Base-by-base conservation (phyloP, 2,113 vertebrate species). In the Corvus hawaiiensis region DNA sequence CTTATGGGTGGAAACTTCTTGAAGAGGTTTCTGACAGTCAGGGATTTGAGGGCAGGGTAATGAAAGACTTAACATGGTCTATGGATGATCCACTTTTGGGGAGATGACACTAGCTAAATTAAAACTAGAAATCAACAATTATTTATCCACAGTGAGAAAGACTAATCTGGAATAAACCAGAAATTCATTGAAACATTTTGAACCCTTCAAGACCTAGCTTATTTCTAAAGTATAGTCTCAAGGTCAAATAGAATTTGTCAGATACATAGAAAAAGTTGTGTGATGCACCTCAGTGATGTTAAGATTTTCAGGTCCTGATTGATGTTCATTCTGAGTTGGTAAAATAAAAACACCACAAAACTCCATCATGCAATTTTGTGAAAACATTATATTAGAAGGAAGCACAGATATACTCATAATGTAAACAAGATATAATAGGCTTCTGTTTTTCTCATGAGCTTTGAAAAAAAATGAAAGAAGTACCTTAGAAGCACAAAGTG, bases 1-100 rank as follows among this genome's bases (percentile, higher is more conserved):
- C 13, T 84, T 48, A 27, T 41, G 22, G 16, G 23, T 32, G 20
- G 27, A 51, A 75, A 28, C 6, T 30, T 83, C 33, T 89, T 62
- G 21, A n/a, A 32, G 28, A 72, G 23, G 4, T 49, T 67, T 81
- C n/a, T 63, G 32, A 28, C 11, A 67, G 32, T 32, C 6, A 32
- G 6, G 13, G 19, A 11, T 33, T 81, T 9, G 2, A 21, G 15
- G 2, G 0, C 5, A 63, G 8, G 1, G 1, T 87, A 62, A 49
- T 16, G 18, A 41, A 84, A 68, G 11, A 16, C 9, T 48, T 48
- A 39, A 35, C 2, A 59, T 32, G 1, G 11, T 37, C 37, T 1
- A 0, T 20, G 71, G 30, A 7, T 27, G 23, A n/a, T 58, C 6
- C 3, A 11, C 4, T 49, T 71, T 54, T 21, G 9, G 16, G 48